phyloP scores from a whole-genome alignment of 1,140 invertebrate species.

The Drosophila cardini region DNA sequence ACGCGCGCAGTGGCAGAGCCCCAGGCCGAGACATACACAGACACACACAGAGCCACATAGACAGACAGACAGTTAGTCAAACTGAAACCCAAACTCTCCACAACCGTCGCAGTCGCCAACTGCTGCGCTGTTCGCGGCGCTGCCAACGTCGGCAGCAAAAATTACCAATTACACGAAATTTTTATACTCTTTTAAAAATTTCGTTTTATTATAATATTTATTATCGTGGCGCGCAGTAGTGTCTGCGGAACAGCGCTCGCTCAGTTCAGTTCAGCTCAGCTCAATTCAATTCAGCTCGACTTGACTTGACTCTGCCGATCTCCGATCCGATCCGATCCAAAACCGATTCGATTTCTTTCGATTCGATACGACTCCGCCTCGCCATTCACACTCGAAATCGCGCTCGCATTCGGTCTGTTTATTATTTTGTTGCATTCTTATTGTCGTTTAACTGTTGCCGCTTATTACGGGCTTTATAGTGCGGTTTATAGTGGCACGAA shows the following conservation, averaged over 20 bases:
- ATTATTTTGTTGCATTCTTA: conserved; percentile 75
- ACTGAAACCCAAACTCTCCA: conserved; percentile 69
- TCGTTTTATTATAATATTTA: conserved; percentile 85
- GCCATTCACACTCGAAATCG: conserved; percentile 39
- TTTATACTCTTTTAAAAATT: conserved; percentile 85
- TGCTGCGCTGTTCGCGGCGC: conserved; percentile 51
- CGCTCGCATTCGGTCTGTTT: conserved; percentile 57
- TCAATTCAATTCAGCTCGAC: conserved; percentile 38
- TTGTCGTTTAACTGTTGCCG: conserved; percentile 80
- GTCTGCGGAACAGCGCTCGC: conserved; percentile 80
- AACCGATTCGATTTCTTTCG: conserved; percentile 39
- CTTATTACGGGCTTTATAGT: conserved; percentile 68
- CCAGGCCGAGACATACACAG: conserved; percentile 23
- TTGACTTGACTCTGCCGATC: conserved; percentile 47
- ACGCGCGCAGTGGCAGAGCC: conserved; percentile 22
- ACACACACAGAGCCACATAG: background rate
- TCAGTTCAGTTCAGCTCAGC: conserved; percentile 49
- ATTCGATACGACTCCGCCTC: conserved; percentile 45
- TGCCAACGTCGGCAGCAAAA: conserved; percentile 77
- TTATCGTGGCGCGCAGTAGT: conserved; percentile 85
- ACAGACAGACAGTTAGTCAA: conserved; percentile 43
- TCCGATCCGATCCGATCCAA: conserved; percentile 22
- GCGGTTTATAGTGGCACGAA: conserved; percentile 59
- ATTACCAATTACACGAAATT: conserved; percentile 85
- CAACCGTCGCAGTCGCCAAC: conserved; percentile 49